Percentiles rank a stretch among this genome's conserved stretches.
phyloP scores from a whole-genome alignment of 2,888 invertebrate genomes.

The Meteorus cinctellus region DNA sequence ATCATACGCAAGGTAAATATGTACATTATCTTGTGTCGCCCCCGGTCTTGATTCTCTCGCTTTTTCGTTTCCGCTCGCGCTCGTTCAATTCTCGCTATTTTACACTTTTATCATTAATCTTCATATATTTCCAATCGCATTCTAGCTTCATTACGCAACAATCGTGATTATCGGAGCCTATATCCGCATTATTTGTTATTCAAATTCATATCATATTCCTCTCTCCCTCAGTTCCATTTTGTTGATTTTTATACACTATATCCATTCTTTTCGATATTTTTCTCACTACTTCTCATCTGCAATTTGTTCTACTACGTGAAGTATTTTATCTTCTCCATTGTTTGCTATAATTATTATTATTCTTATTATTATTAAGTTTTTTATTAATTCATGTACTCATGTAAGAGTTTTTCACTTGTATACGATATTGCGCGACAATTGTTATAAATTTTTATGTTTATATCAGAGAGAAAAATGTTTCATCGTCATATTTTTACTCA shows the following conservation, averaged over 20 bases:
- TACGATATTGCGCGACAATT: slow-evolving; percentile 57
- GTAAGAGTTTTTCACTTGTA: slow-evolving; percentile 44
- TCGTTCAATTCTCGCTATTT: slow-evolving; percentile 37
- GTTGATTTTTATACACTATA: background rate
- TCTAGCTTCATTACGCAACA: background rate
- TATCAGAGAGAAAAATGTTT: slow-evolving; percentile 22
- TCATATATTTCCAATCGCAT: background rate
- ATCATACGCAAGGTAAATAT: slow-evolving; percentile 48
- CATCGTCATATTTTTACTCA: background rate
- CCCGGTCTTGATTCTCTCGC: slow-evolving; percentile 29
- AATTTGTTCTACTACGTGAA: slow-evolving; percentile 21
- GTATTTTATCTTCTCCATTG: slow-evolving; percentile 38
- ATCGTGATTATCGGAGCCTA: background rate
- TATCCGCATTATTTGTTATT: background rate
- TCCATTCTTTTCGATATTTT: slow-evolving; percentile 7
- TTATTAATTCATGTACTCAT: slow-evolving; percentile 38
- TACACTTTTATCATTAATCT: too few relatives aligned
- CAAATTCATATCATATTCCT: background rate
- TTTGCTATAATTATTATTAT: slow-evolving; percentile 45
- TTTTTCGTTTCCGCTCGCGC: slow-evolving; percentile 22
- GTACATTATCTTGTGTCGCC: slow-evolving; percentile 42
- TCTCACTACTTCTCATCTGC: background rate
- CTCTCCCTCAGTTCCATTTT: background rate
- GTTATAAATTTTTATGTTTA: slow-evolving; percentile 49
- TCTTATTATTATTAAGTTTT: slow-evolving; percentile 28